Evolutionary conservation across 2,888 invertebrate species (phyloP), one percentile per base, ranked within the genome.

Genomic region (Salpingus planirostris): DNA sequence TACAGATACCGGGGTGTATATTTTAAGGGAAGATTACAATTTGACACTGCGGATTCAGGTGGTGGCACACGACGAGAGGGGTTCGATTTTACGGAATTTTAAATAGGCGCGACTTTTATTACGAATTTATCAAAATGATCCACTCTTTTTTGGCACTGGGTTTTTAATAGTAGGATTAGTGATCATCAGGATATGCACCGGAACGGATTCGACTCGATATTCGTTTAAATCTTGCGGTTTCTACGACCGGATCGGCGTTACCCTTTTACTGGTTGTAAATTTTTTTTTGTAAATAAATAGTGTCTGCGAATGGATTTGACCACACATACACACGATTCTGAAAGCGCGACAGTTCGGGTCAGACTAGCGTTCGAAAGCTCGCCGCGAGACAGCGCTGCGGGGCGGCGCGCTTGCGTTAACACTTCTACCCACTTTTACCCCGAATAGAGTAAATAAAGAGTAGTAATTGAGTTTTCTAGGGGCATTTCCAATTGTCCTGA

Each of bases 281-380:
- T 27, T 24, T 29, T 29, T 29, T 5, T 13, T 14, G 23, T 38
- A 41, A 41, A 41, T 41, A 38, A 38, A 38, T 31, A 29, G 18
- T 36, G 31, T 32, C 33, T 37, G 33, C 29, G 13, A 24, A 35
- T 32, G 13, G 18, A 13, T n/a, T n/a, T n/a, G n/a, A n/a, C n/a
- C n/a, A n/a, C n/a, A n/a, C n/a, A n/a, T n/a, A n/a, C n/a, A n/a
- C n/a, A n/a, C n/a, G n/a, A n/a, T n/a, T 36, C 39, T 32, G 15
- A 14, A 32, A 39, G 24, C 53, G 52, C 59, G 56, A 54, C 50
- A 50, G 57, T 58, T 60, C 58, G 56, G 62, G 60, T 61, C 61
- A 61, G 57, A 60, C 59, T 62, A 52, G 43, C 49, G 49, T 63
- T 61, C 46, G 31, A 44, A 52, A 52, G 57, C 55, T 52, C 50